Evolutionary conservation across 2,888 invertebrate species (phyloP), one percentile per base, ranked within the genome.

Genomic region (Lacanobia wlatinum): DNA sequence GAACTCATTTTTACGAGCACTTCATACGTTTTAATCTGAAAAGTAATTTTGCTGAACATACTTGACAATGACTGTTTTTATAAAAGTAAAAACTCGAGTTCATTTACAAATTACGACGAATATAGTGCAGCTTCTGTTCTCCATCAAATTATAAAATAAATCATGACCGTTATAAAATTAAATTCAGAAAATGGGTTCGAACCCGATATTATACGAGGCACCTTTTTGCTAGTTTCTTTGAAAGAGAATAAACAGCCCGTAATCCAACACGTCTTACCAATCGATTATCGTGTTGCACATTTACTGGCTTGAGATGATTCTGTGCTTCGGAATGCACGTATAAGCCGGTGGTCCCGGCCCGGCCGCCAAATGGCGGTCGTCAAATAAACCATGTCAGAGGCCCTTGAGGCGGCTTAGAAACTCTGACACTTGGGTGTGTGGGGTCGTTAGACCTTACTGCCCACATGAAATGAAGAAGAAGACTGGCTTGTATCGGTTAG

Each of bases 1-100:
- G 55, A 64, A 71, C 52, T 56, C 28, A 61, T 40, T 76, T 80
- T 63, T 62, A 38, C 18, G 60, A 70, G 78, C 52, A 23, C 28
- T 43, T 40, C 48, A 48, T 52, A 48, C 14, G 8, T 61, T 68
- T 67, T 61, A 62, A 64, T 38, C 28, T n/a, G 43, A 38, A 64
- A 60, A 50, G 48, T 23, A 21, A 70, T 73, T 76, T 38, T 46
- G 28, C 21, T 21, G 16, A 18, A 58, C 9, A 16, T 23, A 56
- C 14, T 50, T 56, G 4, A 43, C 23, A n/a, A 40, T 21, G n/a
- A 52, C 38, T 3, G 61, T 66, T 66, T 12, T 40, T 43, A 34
- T 1, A 60, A 43, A 53, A 28, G n/a, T 18, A 21, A 12, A 21
- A 21, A 52, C 6, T 14, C 0, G 65, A 43, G 43, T 65, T 40